Evolutionary conservation across 2,113 vertebrate genomes (phyloP).

Genomic region (Synodontis membranacea): DNA sequence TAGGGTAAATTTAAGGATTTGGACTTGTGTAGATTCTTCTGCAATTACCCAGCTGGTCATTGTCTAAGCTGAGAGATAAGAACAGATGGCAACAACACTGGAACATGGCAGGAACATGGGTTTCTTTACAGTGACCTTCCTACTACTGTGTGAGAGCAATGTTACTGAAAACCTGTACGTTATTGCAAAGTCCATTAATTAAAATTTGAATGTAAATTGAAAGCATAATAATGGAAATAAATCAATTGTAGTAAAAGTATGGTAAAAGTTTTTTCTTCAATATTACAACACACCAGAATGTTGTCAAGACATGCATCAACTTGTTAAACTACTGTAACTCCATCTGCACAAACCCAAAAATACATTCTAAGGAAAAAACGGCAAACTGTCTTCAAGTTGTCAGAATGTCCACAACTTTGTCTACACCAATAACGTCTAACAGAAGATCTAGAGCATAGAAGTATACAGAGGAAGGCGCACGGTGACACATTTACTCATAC

Average conservation of each 20-base stretch:
- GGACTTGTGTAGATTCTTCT: slow-evolving; percentile 20
- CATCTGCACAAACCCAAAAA: background rate
- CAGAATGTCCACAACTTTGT: background rate
- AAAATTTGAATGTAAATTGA: background rate
- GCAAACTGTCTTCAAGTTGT: slow-evolving; percentile 9
- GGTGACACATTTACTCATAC: background rate
- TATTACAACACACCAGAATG: background rate
- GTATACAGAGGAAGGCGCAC: background rate
- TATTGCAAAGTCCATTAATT: background rate
- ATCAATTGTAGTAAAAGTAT: background rate
- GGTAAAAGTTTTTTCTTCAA: background rate
- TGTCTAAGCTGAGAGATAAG: background rate
- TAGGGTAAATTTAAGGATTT: background rate
- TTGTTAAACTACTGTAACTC: background rate
- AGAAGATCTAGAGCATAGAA: background rate
- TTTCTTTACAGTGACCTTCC: background rate
- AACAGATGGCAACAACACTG: background rate
- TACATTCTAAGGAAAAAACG: background rate
- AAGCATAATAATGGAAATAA: background rate
- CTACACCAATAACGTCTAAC: background rate
- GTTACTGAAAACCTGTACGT: background rate
- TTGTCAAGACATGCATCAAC: background rate
- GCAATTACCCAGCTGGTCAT: background rate
- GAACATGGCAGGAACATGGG: background rate
- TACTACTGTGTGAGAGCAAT: background rate